Evolutionary conservation across 2,113 vertebrate species (phyloP), one percentile per base, ranked within the genome.

Genomic region (Brachypodius melanocephalos): DNA sequence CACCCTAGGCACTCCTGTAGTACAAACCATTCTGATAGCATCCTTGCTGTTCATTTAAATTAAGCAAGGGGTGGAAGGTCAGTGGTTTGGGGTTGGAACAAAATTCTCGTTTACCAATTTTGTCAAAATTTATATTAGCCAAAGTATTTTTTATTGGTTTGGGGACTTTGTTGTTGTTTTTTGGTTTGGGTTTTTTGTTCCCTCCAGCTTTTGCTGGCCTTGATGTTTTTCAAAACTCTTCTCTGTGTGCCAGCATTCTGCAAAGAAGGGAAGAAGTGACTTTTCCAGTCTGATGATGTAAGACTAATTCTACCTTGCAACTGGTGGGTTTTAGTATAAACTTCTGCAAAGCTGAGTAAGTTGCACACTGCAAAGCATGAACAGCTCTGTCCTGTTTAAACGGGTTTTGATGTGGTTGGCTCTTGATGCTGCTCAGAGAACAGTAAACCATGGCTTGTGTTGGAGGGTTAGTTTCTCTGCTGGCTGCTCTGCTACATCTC

Each of bases 301-400:
- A 96, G 67, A 85, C 67, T 85, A 86, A 49, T 46, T 94, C 46
- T 89, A 93, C 83, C 31, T 69, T 67, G 43, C 55, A 91, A 42
- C 71, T 73, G 74, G 85, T 78, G 45, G 6, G 10, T 85, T 97
- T 93, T 76, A 93, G 94, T 90, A 82, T 94, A 94, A 88, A 81
- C 46, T 89, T 96, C 55, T 83, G 71, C 86, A 91, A 94, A 95
- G 75, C 69, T 80, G 59, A 5, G 1, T 63, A 68, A 92, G 59
- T 92, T 84, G 84, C 72, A 66, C 42, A 49, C 61, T 29, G 80
- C 59, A 81, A 96, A 92, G 34, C 72, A 86, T 25, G 72, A 73
- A 96, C 17, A 17, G 11, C 38, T 94, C 65, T 96, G 71, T 87
- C 85, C 34, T 85, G 16, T 81, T 87, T 38, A 76, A 73, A 84